These are phyloP conservation scores for Drosophila hamatofila DNA, from an alignment of 2,888 invertebrate species.

Conservation along the genomic window DNA sequence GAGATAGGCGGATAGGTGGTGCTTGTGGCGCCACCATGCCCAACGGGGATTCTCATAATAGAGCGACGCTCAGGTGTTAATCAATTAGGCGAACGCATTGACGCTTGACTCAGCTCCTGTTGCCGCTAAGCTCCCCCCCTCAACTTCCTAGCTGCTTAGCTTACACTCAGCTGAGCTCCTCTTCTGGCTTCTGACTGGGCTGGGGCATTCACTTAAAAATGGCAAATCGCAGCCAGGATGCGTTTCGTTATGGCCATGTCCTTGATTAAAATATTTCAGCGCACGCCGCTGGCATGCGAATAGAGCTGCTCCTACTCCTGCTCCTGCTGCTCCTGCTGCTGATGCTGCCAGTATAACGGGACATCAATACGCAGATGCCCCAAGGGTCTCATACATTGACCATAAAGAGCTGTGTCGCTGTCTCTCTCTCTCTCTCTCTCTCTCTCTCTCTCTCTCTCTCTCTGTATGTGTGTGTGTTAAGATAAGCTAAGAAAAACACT, in stretches of 20 bases:
- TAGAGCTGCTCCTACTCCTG: conserved; percentile 4
- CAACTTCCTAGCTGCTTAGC: background rate
- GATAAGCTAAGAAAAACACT: conserved; percentile 63
- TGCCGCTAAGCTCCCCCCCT: background rate
- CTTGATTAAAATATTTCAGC: conserved; percentile 63
- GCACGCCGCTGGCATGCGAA: conserved; percentile 46
- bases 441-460: conserved; percentile 2
- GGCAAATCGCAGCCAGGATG: conserved; percentile 41
- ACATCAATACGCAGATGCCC: conserved; percentile 36
- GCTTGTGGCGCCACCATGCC: conserved; percentile 15
- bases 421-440: background rate
- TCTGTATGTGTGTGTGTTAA: conserved; percentile 16
- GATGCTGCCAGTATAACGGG: conserved; percentile 12
- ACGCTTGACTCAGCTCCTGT: conserved; percentile 13
- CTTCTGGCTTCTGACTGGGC: background rate
- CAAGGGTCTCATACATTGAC: conserved; percentile 50
- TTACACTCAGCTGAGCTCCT: background rate
- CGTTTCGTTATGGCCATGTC: conserved; percentile 41
- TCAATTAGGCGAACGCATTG: conserved; percentile 56
- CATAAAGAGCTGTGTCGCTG: conserved; percentile 21
- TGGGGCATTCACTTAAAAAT: conserved; percentile 30
- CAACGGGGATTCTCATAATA: conserved; percentile 54
- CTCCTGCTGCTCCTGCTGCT: background rate
- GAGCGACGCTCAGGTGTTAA: conserved; percentile 66
- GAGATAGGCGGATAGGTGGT: background rate